Conservation (phyloP, 2,888 invertebrate genomes). For the Leucophenga maculata region DNA sequence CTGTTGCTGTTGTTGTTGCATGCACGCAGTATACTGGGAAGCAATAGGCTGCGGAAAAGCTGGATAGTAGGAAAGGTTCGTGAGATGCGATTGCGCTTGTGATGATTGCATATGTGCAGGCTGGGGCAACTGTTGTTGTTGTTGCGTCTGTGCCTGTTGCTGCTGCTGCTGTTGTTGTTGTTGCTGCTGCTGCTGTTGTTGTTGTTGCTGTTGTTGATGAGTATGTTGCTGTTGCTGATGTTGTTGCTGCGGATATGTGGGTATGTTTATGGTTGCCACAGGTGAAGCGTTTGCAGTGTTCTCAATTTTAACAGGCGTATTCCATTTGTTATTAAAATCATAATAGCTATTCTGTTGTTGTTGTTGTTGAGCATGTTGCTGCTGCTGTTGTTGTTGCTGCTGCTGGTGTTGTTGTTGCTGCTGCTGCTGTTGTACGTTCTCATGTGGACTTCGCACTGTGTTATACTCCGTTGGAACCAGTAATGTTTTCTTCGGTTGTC, state of each 20-base stretch:
- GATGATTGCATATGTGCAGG: slow-evolving; percentile 85
- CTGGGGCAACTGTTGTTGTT: slow-evolving; percentile 76
- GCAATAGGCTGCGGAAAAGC: slow-evolving; percentile 71
- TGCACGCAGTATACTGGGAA: slow-evolving; percentile 70
- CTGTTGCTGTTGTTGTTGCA: slow-evolving; percentile 64
- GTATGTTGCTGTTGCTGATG: slow-evolving; percentile 70
- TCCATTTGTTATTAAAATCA: slow-evolving; percentile 88
- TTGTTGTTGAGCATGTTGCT: slow-evolving; percentile 73
- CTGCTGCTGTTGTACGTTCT: slow-evolving; percentile 56
- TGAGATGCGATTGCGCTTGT: slow-evolving; percentile 80
- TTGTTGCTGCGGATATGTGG: slow-evolving; percentile 73
- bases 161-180: slow-evolving; percentile 50
- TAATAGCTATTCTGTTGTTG: slow-evolving; percentile 76
- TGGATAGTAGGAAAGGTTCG: slow-evolving; percentile 73
- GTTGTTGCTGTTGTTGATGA: slow-evolving; percentile 73
- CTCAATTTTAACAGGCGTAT: slow-evolving; percentile 75
- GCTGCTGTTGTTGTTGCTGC: slow-evolving; percentile 74
- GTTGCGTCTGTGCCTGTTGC: slow-evolving; percentile 45
- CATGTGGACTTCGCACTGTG: slow-evolving; percentile 65
- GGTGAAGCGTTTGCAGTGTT: slow-evolving; percentile 67
- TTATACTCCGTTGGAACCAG: slow-evolving; percentile 65
- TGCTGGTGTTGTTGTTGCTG: slow-evolving; percentile 72
- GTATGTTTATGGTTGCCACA: slow-evolving; percentile 67
- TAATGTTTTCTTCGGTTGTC: slow-evolving; percentile 70
- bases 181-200: slow-evolving; percentile 73